Conservation (phyloP, 1,140 invertebrate species). For the Sinonovacula constricta region DNA sequence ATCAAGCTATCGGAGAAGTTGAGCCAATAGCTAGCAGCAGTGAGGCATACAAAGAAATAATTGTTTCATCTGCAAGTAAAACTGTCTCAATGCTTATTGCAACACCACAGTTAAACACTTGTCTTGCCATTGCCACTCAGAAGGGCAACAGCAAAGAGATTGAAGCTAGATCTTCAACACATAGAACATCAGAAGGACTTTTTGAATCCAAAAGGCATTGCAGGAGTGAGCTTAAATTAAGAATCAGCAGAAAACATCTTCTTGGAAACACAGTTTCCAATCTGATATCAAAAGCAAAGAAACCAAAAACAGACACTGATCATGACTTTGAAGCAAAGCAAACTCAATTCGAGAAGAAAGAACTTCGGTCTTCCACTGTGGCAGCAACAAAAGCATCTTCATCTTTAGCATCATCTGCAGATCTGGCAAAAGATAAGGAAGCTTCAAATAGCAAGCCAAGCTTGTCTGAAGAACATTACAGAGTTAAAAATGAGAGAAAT, state of each 20-base stretch:
- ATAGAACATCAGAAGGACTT: background rate
- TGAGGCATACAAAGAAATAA: too few relatives aligned
- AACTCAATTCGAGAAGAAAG: slow-evolving; percentile 36
- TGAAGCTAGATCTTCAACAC: background rate
- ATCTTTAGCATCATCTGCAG: slow-evolving; percentile 11
- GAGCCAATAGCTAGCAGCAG: background rate
- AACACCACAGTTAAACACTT: slow-evolving; percentile 20
- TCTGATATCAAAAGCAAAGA: background rate
- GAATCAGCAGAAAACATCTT: slow-evolving; percentile 33
- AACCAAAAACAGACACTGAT: background rate
- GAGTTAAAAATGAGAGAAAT: background rate
- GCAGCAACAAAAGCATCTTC: slow-evolving; percentile 49
- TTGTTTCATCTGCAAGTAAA: too few relatives aligned
- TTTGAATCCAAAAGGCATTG: slow-evolving; percentile 1
- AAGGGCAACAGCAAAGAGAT: slow-evolving; percentile 28
- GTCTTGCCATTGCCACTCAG: slow-evolving; percentile 43
- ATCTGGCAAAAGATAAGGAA: background rate
- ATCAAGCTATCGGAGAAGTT: background rate
- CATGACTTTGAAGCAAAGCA: background rate
- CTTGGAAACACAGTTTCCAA: background rate
- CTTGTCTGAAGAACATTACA: background rate
- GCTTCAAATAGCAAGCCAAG: background rate
- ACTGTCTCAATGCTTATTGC: background rate
- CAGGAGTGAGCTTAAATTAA: slow-evolving; percentile 33
- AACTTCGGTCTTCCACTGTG: slow-evolving; percentile 35